Evolutionary conservation across 1,140 invertebrate genomes (phyloP), one percentile per base, ranked within the genome.

Genomic region (Chymomyza costata): DNA sequence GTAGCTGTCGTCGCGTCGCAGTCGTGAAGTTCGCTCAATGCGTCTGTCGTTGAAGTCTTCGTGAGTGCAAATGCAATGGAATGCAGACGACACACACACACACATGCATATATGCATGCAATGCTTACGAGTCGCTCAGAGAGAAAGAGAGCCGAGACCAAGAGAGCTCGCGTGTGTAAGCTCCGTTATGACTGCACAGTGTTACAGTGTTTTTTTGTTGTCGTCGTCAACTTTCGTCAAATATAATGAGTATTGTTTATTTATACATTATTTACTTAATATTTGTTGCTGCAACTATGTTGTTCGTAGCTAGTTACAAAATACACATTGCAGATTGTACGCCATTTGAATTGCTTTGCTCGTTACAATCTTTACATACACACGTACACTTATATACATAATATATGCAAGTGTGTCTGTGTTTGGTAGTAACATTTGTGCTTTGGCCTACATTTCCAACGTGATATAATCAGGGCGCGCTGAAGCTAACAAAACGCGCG

Each of bases 401-500:
- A 16, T 38, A 14, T 38, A 16, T 15, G 15, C 3, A 38, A 14
- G 35, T 38, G 35, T n/a, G 41, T 35, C n/a, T 40, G 38, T 58
- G 16, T 52, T 41, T 43, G 30, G 8, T 43, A 58, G 59, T 59
- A 63, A 58, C 59, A 63, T 58, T 38, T 56, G 68, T 80, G 64
- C 71, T 83, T 74, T 84, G 82, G 65, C 82, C 82, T 84, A 84
- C 76, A 84, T 84, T 84, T 65, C 48, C 47, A 59, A 54, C 70
- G 63, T 82, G 82, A 82, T 82, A 82, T 84, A 84, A 83, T 84
- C 82, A 67, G 82, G 81, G 55, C 81, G 74, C 68, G 48, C 62
- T 62, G 61, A 65, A 65, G 62, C 57, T 56, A 60, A 63, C 48
- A 73, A 73, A 54, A 69, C 67, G 68, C 56, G 67, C 63, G 58